Conservation (phyloP, 2,797 vertebrate species). For the Acomys russatus region DNA sequence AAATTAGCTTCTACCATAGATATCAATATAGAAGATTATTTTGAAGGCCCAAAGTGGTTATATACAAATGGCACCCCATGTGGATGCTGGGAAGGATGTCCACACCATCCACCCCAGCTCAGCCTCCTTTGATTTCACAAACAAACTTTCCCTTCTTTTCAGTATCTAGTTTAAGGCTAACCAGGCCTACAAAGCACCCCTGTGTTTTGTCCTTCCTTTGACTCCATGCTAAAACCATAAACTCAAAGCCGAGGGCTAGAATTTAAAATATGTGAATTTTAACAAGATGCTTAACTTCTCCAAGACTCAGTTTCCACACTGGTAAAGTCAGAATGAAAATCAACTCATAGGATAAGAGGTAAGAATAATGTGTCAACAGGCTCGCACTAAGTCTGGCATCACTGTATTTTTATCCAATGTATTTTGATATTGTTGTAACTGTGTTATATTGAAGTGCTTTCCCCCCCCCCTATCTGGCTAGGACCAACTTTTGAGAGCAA, state of each 20-base stretch:
- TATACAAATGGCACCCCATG: background rate
- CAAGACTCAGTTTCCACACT: background rate
- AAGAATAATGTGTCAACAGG: background rate
- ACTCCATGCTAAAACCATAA: background rate
- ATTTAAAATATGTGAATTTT: background rate
- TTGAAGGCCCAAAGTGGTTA: background rate
- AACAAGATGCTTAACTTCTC: background rate
- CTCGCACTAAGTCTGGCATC: background rate
- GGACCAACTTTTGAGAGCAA: background rate
- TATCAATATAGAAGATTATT: background rate
- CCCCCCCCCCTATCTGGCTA: background rate
- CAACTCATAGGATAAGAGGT: background rate
- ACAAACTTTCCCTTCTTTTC: background rate
- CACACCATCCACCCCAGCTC: no score
- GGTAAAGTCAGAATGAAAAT: background rate
- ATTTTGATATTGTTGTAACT: background rate
- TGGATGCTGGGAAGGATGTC: background rate
- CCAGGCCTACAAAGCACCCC: no score
- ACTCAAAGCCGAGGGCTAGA: background rate
- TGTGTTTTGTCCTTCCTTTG: background rate
- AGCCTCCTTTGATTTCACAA: background rate
- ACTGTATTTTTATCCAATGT: background rate
- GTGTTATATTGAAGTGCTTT: background rate
- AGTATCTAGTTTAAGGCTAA: background rate
- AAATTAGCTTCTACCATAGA: background rate